These are phyloP conservation scores for human (Homo sapiens) DNA, from an alignment of 2,113 vertebrate genomes.

Conservation along the genomic window GRCh38 chr6:14025501-14026000, in stretches of 20 bases:
- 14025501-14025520: rapidly evolving
- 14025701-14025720: not conserved
- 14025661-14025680: not conserved
- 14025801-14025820: not conserved
- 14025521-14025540: too few species aligned
- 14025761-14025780: not conserved
- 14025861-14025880: not conserved
- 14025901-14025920: not conserved
- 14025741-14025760: not conserved
- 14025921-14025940: not conserved
- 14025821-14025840: not conserved
- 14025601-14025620: not conserved
- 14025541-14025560: not conserved
- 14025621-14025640: not conserved
- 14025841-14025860: not conserved
- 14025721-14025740: not conserved
- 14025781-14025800: not conserved
- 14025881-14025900: not conserved
- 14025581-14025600: not conserved
- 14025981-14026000: not conserved
- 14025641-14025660: not conserved
- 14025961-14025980: not conserved
- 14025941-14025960: not conserved
- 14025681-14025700: not conserved
- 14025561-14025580: too few species aligned